A percentile compares a stretch with the other conserved stretches of the same genome.
Evolutionary conservation across 2,113 vertebrate genomes (phyloP).

Genomic region (Hepsetus odoe): DNA sequence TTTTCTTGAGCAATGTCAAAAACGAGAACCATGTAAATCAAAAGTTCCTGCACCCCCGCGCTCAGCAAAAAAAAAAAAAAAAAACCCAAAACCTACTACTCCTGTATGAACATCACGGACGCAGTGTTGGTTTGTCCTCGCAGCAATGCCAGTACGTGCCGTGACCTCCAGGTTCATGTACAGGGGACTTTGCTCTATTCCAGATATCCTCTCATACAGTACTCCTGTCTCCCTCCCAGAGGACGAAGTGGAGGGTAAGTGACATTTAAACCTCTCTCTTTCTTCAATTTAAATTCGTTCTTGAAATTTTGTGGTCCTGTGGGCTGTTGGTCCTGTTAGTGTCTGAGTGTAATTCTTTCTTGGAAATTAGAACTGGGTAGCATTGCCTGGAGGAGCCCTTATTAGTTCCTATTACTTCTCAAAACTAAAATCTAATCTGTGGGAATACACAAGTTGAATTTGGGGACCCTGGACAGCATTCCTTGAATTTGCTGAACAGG

Average conservation of each 20-base stretch:
- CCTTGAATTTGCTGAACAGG: not conserved
- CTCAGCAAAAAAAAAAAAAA: conserved; percentile 43
- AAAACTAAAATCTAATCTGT: not conserved
- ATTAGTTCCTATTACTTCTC: not conserved
- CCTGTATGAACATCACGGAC: conserved; percentile 76
- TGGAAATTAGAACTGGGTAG: too few relatives aligned
- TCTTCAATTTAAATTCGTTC: too few relatives aligned
- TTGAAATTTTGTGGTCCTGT: too few relatives aligned
- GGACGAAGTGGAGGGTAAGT: conserved; percentile 94
- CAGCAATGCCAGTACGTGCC: conserved; percentile 96
- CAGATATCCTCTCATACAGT: conserved; percentile 88
- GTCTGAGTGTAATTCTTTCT: too few relatives aligned
- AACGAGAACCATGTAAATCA: conserved; percentile 57
- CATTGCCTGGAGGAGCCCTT: too few relatives aligned
- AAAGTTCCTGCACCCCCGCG: conserved; percentile 50
- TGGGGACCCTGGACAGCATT: conserved; percentile 45
- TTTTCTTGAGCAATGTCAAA: conserved; percentile 20
- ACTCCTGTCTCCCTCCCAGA: conserved; percentile 87
- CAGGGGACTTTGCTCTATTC: conserved; percentile 95
- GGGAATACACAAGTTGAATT: not conserved
- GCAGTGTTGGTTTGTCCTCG: conserved; percentile 72
- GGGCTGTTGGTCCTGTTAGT: too few relatives aligned
- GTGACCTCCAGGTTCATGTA: conserved; percentile 98
- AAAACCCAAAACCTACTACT: too few relatives aligned
- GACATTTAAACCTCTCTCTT: conserved; percentile 23